Base-by-base conservation (phyloP, 2,797 vertebrate genomes). In the Amazona ochrocephala region DNA sequence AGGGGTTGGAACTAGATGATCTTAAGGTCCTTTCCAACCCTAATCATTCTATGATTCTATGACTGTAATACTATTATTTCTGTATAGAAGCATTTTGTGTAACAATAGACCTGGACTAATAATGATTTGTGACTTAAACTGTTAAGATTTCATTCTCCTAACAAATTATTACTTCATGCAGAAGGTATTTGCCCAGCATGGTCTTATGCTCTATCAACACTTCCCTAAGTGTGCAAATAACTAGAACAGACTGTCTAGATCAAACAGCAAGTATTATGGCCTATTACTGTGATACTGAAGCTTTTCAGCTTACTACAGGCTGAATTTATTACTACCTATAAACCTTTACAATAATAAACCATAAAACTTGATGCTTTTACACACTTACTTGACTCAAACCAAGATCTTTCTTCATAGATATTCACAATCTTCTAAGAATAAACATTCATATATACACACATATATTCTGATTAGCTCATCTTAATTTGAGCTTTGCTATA, bases 131-230 rank as follows among this genome's bases (percentile, higher is more conserved):
- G 10, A 3, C 27, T 87, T 89, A 56, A 83, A 79, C 39, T 42
- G 4, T 67, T 42, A 76, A 70, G 4, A 42, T 42, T 73, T 58
- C 50, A 26, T 54, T 60, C 19, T 51, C 64, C 11, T 56, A 51
- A 64, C 5, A 60, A 83, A 22, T 30, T 66, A 19, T n/a, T 72
- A 18, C 8, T 51, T 89, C 64, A 44, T 12, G 16, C 39, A 66
- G 13, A 68, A 62, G 0, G 1, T 12, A 2, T 47, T 79, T 62
- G 7, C 13, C 42, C 39, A 61, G 2, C 22, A 34, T 8, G 5
- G 6, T 27, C 8, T 50, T 68, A 34, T 2, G 4, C 18, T 82
- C 54, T 81, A 24, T 42, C 29, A 80, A 50, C 27, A 64, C 5
- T 13, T 62, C 6, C 54, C 12, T 26, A 74, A 16, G 18, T 4